Evolutionary conservation across 2,797 vertebrate genomes (phyloP), one percentile per base, ranked within the genome.

Genomic region (Xenentodon cancila): DNA sequence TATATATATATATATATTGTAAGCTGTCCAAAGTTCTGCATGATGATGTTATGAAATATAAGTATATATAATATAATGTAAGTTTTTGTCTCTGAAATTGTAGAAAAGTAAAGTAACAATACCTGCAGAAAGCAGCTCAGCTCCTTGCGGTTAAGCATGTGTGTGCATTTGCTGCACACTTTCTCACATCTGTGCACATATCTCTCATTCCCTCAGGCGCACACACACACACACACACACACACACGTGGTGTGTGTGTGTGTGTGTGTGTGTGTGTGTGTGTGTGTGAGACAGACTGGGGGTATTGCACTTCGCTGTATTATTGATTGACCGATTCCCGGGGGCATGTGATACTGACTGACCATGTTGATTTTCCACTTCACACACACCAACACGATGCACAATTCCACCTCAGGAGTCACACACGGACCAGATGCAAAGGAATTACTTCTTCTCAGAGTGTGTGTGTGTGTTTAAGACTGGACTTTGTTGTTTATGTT

Each of bases 251-350:
- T 44, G 48, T 45, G 37, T 52, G 52, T 32, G 43, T 45, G 48
- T 21, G 42, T 44, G 48, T 45, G 37, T 52, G 52, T 32, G 43
- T 45, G 48, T 21, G 42, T 53, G 47, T 44, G 48, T 45, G 37
- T 52, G 52, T 32, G 43, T 45, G 48, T 21, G 42, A 57, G 48
- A 59, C 7, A 48, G 27, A 55, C 44, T 58, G 58, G 60, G 69
- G 80, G 51, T 71, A 73, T 77, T 74, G 74, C 81, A 84, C 53
- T 83, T 66, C 7, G 19, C 61, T 87, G 86, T 73, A 86, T 88
- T 88, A 91, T 90, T 89, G 90, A 89, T 89, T 70, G 68, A 53
- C 43, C 1, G n/a, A 64, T 55, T 86, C 80, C 69, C 70, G 13
- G 7, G 42, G 65, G 80, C 47, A 74, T 74, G 63, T 55, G 71